Percentiles rank a stretch among this genome's conserved stretches.
Conservation (phyloP, 2,797 vertebrate species). For the Microcaecilia unicolor region DNA sequence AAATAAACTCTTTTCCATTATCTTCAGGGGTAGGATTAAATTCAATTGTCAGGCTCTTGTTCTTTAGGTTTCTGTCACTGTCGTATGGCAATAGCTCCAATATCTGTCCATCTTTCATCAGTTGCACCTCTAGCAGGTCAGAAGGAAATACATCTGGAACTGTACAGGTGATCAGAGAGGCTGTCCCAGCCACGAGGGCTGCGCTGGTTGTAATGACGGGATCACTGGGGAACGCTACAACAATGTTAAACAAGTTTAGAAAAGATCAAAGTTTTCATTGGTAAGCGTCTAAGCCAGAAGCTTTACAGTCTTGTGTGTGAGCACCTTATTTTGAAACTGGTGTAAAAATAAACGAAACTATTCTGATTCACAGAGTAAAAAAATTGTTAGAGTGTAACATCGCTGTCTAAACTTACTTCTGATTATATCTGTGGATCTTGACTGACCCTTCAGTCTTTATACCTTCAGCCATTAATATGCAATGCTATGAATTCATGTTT, state of each 20-base stretch:
- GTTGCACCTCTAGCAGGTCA: conserved; percentile 46
- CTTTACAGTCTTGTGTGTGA: too few species aligned
- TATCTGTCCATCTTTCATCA: conserved; percentile 33
- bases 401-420: too few species aligned
- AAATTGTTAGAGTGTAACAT: too few species aligned
- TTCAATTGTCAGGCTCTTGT: conserved; percentile 41
- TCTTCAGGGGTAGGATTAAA: conserved; percentile 33
- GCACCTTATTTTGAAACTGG: too few species aligned
- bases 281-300: too few species aligned
- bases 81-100: neutral
- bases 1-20: conserved; percentile 50
- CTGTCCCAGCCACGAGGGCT: conserved; percentile 37
- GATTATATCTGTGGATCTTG: too few species aligned
- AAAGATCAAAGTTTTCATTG: conserved; percentile 8
- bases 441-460: neutral
- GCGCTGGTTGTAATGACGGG: conserved; percentile 52
- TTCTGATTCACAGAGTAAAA: too few species aligned
- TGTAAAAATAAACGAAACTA: too few species aligned
- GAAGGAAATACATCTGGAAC: conserved; percentile 56
- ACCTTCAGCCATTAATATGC: too few species aligned
- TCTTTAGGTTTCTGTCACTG: conserved; percentile 20
- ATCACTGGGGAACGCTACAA: conserved; percentile 69
- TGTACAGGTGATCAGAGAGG: conserved; percentile 44
- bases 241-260: too few species aligned
- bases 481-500: too few species aligned